Evolutionary conservation across 1,140 invertebrate species (phyloP), one percentile per base, ranked within the genome.

Genomic region (Brachionus sp.): DNA sequence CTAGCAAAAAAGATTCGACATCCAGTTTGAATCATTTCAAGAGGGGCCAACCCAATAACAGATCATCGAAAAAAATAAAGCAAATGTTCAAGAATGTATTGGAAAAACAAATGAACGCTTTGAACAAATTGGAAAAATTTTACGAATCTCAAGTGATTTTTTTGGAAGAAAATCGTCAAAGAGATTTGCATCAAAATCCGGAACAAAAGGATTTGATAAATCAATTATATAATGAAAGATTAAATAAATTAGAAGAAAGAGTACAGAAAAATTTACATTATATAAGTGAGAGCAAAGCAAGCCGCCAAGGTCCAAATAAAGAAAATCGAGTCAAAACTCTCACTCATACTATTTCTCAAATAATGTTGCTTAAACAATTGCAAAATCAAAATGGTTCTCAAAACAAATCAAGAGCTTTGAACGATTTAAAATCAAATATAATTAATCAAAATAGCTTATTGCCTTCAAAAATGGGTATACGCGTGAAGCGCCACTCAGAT

Each of bases 21-120:
- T 3, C 35, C 0, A 68, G 64, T 35, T 68, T 37, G 7, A 25
- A 25, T 75, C n/a, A 46, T 19, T 75, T 75, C 23, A 46, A 46
- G 23, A 23, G 70, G 5, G 70, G 70, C 13, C 39, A 75, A 46
- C 70, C 42, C 7, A 9, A 46, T 12, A 75, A 39, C n/a, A 50
- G 77, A 33, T 66, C 62, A 25, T 80, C 77, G 3, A 57, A 80
- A 80, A 80, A 80, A 57, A 80, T 80, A 12, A 80, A 62, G 25
- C 46, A 66, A 62, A 80, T 80, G 77, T 80, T 80, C 77, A 80
- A 80, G 39, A 62, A 5, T 62, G 77, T 80, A 1, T 25, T 80
- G 10, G 50, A 80, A 25, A 57, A 80, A 66, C 77, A 80, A 62
- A 80, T 80, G 77, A 80, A 66, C 42, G 50, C 77, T 80, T 42